A percentile compares a stretch with the other conserved stretches of the same genome.
Evolutionary conservation across 2,888 invertebrate species (phyloP).

Genomic region (Conchocele bisecta): DNA sequence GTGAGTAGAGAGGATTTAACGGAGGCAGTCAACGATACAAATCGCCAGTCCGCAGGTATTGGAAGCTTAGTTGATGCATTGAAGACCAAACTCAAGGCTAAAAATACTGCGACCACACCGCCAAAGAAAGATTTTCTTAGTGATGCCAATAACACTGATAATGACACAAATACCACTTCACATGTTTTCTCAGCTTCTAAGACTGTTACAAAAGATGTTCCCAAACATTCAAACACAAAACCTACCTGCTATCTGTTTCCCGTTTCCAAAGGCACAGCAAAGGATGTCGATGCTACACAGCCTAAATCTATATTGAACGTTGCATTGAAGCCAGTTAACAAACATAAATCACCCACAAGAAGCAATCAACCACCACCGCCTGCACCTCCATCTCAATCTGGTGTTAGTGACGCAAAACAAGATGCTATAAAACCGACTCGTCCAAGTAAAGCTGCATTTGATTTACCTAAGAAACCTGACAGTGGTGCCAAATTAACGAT

Average conservation of each 20-base stretch:
- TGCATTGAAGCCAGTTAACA: not conserved
- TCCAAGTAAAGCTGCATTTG: not conserved
- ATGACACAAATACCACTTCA: no score
- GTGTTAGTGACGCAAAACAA: not conserved
- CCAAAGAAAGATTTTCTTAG: conserved; percentile 51
- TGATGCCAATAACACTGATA: not conserved
- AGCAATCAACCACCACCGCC: conserved; percentile 35
- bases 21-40: conserved; percentile 1
- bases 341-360: conserved; percentile 12
- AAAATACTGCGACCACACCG: conserved; percentile 33
- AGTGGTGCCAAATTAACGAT: not conserved
- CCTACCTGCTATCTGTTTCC: no score
- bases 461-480: no score
- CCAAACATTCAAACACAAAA: not conserved
- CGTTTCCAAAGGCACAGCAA: no score
- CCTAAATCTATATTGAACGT: no score
- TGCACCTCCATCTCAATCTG: conserved; percentile 25
- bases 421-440: not conserved
- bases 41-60: conserved; percentile 13
- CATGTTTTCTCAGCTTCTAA: no score
- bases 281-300: no score
- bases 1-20: conserved; percentile 32
- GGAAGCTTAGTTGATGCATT: conserved; percentile 53
- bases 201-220: not conserved
- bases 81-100: conserved; percentile 39